Evolutionary conservation across 2,888 invertebrate species (phyloP).

Genomic region (Drosophila dives): DNA sequence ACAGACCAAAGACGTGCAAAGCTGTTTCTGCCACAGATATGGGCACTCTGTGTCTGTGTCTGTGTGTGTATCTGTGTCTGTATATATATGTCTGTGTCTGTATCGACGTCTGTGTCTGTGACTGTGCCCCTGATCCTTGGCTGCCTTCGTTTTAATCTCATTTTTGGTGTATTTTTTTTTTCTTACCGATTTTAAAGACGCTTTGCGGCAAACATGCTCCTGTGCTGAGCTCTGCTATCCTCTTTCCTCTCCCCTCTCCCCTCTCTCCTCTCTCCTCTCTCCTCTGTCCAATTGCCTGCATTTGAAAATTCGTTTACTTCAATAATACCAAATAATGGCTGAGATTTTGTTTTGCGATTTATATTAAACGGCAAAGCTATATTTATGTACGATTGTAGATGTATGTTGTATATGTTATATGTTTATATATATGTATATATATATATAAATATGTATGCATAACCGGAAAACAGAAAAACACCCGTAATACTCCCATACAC

Average conservation of each 20-base stretch:
- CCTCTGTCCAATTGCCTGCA: slow-evolving; percentile 45
- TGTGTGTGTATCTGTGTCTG: slow-evolving; percentile 4
- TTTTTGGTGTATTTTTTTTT: slow-evolving; percentile 5
- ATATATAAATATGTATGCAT: not conserved
- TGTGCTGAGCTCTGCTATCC: not conserved
- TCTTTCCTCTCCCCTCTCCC: slow-evolving; percentile 17
- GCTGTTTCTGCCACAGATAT: slow-evolving; percentile 28
- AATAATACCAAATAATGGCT: slow-evolving; percentile 67
- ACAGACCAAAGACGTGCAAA: slow-evolving; percentile 55
- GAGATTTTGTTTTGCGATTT: slow-evolving; percentile 63
- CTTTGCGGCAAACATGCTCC: slow-evolving; percentile 34
- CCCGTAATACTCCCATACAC: slow-evolving; percentile 8
- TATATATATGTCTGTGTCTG: slow-evolving; percentile 1
- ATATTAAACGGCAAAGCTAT: slow-evolving; percentile 24
- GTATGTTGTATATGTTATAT: not conserved
- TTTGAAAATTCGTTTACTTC: slow-evolving; percentile 66
- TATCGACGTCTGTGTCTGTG: not conserved
- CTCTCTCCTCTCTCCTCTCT: not conserved
- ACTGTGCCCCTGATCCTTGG: slow-evolving; percentile 14
- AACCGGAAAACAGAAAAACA: not conserved
- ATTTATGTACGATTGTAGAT: slow-evolving; percentile 16
- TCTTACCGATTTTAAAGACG: slow-evolving; percentile 59
- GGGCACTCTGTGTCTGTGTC: not conserved
- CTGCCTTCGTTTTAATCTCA: slow-evolving; percentile 47
- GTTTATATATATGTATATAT: not conserved